These are phyloP conservation scores for Dichetophora obliterata DNA, from an alignment of 2,888 invertebrate genomes.

Conservation along the genomic window DNA sequence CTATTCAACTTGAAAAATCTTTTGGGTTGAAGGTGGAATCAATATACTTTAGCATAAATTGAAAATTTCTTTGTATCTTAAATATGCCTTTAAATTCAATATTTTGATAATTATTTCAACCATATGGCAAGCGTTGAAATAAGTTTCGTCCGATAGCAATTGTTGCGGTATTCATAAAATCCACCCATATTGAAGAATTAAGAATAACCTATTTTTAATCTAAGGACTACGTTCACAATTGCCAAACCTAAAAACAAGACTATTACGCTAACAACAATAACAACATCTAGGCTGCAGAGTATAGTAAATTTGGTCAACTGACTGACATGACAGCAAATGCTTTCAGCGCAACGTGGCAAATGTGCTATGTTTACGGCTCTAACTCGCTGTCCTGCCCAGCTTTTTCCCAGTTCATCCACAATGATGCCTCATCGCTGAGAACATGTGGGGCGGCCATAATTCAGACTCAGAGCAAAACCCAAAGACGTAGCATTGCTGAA, in stretches of 20 bases:
- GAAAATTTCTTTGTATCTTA: too few relatives aligned
- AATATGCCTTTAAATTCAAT: too few relatives aligned
- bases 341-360: constrained; percentile 31
- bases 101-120: too few relatives aligned
- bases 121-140: too few relatives aligned
- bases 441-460: constrained; percentile 49
- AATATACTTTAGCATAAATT: neutral
- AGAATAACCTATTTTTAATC: too few relatives aligned
- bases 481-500: constrained; percentile 51
- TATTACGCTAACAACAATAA: neutral
- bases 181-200: too few relatives aligned
- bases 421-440: constrained; percentile 27
- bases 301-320: constrained; percentile 53
- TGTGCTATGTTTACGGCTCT: neutral
- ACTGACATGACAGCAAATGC: constrained; percentile 51
- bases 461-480: constrained; percentile 19
- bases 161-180: too few relatives aligned
- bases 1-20: neutral
- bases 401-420: neutral
- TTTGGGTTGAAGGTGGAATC: too few relatives aligned
- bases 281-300: constrained; percentile 46
- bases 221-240: neutral
- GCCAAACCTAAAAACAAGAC: constrained; percentile 29
- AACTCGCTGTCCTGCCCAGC: neutral
- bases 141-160: too few relatives aligned